Evolutionary conservation across 2,888 invertebrate genomes (phyloP).

Genomic region (Agrotis clavis): DNA sequence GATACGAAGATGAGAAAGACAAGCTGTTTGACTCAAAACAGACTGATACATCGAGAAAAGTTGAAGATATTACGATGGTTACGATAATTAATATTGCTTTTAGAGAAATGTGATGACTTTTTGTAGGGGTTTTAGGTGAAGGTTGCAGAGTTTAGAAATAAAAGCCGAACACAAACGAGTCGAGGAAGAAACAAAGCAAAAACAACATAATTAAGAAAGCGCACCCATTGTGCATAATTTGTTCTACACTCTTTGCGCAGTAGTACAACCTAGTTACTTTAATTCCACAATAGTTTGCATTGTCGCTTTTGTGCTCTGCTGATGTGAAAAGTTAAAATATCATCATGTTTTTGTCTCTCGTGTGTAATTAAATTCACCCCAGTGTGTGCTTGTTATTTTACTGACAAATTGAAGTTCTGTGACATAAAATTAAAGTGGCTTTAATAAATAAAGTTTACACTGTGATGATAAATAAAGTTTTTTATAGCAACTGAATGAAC

Average conservation of each 20-base stretch:
- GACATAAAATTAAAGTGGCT: constrained; percentile 26
- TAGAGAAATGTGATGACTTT: constrained; percentile 25
- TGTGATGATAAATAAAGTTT: constrained; percentile 11
- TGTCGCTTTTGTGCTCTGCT: constrained; percentile 46
- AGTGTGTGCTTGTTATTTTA: constrained; percentile 26
- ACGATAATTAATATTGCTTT: constrained; percentile 43
- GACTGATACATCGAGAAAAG: constrained; percentile 39
- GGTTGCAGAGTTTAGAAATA: constrained; percentile 33
- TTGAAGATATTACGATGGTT: constrained; percentile 30
- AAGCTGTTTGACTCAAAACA: constrained; percentile 37
- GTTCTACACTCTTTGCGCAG: constrained; percentile 56
- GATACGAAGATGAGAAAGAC: constrained; percentile 31
- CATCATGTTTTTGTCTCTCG: constrained; percentile 35
- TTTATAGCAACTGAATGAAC: background rate
- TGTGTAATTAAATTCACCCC: constrained; percentile 43
- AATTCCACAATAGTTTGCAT: constrained; percentile 52
- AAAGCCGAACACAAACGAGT: constrained; percentile 41
- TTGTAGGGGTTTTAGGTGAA: constrained; percentile 36
- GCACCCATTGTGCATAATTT: constrained; percentile 58
- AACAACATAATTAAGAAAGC: constrained; percentile 64
- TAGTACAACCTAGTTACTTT: constrained; percentile 46
- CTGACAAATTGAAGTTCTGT: constrained; percentile 37
- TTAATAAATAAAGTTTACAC: constrained; percentile 27
- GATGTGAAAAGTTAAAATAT: constrained; percentile 57
- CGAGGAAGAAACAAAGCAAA: constrained; percentile 40